These are phyloP conservation scores for Drosophila athabasca DNA, from an alignment of 1,140 invertebrate genomes.

Conservation along the genomic window DNA sequence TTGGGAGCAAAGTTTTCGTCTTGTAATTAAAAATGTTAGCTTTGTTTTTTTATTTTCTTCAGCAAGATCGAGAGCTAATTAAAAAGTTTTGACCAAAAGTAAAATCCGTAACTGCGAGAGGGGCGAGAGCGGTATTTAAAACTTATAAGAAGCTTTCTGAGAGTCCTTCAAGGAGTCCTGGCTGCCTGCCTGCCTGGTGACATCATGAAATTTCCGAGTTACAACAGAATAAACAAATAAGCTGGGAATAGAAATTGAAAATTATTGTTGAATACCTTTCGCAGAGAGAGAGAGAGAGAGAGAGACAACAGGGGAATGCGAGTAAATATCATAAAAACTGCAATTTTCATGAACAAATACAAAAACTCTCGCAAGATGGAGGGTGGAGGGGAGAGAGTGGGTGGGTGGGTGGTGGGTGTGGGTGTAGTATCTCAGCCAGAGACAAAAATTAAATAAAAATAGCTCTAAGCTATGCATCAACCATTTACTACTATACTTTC, in stretches of 20 bases:
- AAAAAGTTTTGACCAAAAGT: slow-evolving; percentile 70
- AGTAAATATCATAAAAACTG: slow-evolving; percentile 52
- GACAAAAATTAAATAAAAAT: slow-evolving; percentile 79
- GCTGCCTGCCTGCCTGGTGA: too few species aligned
- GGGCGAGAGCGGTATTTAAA: slow-evolving; percentile 51
- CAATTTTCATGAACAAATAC: slow-evolving; percentile 63
- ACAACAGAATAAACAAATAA: slow-evolving; percentile 50
- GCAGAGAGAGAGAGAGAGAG: neutral
- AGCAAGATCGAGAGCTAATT: slow-evolving; percentile 71
- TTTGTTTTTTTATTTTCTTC: slow-evolving; percentile 7
- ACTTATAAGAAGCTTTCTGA: slow-evolving; percentile 58
- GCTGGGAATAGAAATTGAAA: slow-evolving; percentile 40
- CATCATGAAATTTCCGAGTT: slow-evolving; percentile 24
- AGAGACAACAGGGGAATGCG: neutral
- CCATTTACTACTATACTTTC: slow-evolving; percentile 15
- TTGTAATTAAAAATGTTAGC: slow-evolving; percentile 70
- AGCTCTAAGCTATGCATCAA: slow-evolving; percentile 61
- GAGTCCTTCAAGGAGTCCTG: slow-evolving; percentile 28
- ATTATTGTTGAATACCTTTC: slow-evolving; percentile 31
- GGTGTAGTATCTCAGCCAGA: slow-evolving; percentile 19
- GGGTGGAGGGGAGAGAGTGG: neutral
- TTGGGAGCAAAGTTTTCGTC: slow-evolving; percentile 36
- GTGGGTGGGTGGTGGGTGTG: slow-evolving; percentile 18
- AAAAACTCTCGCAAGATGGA: neutral
- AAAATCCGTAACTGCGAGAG: slow-evolving; percentile 23